phyloP scores from a whole-genome alignment of 2,113 vertebrate genomes.

The Candoia aspera region DNA sequence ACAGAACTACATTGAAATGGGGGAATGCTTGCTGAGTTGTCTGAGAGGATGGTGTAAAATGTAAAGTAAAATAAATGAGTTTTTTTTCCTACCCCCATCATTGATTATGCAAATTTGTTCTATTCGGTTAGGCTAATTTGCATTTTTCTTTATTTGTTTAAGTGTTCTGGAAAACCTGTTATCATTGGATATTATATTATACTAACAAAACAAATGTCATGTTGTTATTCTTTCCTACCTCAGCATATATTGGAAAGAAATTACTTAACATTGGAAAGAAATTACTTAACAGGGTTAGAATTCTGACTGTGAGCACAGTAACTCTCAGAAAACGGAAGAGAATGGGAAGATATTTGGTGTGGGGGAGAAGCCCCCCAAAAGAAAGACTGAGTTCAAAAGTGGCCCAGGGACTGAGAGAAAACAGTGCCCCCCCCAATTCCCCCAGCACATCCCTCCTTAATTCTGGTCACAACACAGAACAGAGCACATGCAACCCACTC shows the following conservation, averaged over 20 bases:
- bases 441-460: neutral
- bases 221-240: neutral
- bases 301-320: neutral
- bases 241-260: neutral
- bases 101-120: neutral
- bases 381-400: neutral
- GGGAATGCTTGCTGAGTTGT: neutral
- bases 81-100: neutral
- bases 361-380: neutral
- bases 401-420: neutral
- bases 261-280: neutral
- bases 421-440: neutral
- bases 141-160: neutral
- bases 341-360: neutral
- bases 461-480: neutral
- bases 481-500: neutral
- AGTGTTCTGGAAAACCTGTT: neutral
- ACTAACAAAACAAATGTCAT: neutral
- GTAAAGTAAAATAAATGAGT: neutral
- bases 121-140: neutral
- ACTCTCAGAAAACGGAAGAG: neutral
- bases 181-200: neutral
- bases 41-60: neutral
- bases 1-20: neutral
- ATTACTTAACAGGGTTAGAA: neutral